A percentile compares a stretch with the other conserved stretches of the same genome.
phyloP scores from a whole-genome alignment of 2,113 vertebrate genomes.

The Plecotus auritus region DNA sequence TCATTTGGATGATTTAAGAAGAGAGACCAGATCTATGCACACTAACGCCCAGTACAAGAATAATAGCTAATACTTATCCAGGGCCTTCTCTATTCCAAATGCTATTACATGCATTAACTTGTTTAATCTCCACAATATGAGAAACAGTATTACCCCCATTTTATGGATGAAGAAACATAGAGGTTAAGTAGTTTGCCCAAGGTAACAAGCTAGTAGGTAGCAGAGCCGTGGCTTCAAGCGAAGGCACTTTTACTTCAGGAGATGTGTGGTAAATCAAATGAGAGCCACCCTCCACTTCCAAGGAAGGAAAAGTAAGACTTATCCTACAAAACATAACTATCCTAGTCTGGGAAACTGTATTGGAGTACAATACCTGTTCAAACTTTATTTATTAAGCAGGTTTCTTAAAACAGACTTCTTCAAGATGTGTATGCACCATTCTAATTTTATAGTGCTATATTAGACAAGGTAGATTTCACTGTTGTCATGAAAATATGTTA shows the following conservation, averaged over 20 bases:
- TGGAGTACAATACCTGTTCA: background rate
- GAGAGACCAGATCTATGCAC: background rate
- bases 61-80: background rate
- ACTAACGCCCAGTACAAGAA: background rate
- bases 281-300: background rate
- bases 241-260: background rate
- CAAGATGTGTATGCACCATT: background rate
- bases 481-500: background rate
- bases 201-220: background rate
- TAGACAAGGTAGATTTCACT: background rate
- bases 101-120: background rate
- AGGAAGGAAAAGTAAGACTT: background rate
- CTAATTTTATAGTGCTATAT: background rate
- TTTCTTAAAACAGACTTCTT: conserved; percentile 4
- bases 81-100: background rate
- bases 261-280: background rate
- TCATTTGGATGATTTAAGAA: background rate
- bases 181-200: background rate
- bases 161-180: background rate
- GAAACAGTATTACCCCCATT: background rate
- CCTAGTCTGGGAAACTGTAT: background rate
- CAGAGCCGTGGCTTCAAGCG: conserved; percentile 19
- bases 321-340: background rate
- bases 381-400: background rate
- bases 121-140: background rate